These are phyloP conservation scores for Deladenus siricidicola DNA, from an alignment of 2,888 invertebrate species.

Conservation along the genomic window DNA sequence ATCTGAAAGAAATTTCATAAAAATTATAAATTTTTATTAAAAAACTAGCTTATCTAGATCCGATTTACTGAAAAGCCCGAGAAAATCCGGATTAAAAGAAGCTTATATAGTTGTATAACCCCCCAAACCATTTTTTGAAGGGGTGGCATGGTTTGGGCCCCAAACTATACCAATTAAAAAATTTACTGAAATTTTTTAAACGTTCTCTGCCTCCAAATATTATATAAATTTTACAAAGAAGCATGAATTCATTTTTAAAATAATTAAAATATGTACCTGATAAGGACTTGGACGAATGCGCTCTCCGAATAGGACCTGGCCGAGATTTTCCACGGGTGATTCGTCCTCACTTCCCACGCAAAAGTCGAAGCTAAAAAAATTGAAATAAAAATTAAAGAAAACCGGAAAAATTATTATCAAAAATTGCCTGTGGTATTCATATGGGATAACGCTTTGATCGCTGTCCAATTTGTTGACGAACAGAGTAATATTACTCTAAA, in stretches of 20 bases:
- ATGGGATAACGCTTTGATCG: conserved; percentile 94
- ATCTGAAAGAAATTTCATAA: conserved; percentile 56
- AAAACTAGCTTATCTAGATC: neutral
- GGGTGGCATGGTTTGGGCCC: too few relatives aligned
- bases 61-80: neutral
- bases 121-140: too few relatives aligned
- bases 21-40: neutral
- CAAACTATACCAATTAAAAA: too few relatives aligned
- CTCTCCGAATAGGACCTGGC: conserved; percentile 98
- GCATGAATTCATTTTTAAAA: too few relatives aligned
- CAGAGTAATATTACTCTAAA: conserved; percentile 75
- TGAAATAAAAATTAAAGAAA: neutral
- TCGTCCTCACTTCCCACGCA: conserved; percentile 67
- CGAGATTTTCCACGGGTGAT: conserved; percentile 91
- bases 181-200: too few relatives aligned
- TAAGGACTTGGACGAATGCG: conserved; percentile 89
- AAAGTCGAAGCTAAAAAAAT: conserved; percentile 74
- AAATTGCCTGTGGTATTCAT: conserved; percentile 82
- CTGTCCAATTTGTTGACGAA: conserved; percentile 94
- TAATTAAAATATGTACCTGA: conserved; percentile 60
- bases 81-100: neutral
- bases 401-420: neutral
- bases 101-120: too few relatives aligned
- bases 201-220: too few relatives aligned
- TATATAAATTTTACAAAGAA: too few relatives aligned